phyloP scores from a whole-genome alignment of 2,113 vertebrate species.

The Actenoides hombroni region DNA sequence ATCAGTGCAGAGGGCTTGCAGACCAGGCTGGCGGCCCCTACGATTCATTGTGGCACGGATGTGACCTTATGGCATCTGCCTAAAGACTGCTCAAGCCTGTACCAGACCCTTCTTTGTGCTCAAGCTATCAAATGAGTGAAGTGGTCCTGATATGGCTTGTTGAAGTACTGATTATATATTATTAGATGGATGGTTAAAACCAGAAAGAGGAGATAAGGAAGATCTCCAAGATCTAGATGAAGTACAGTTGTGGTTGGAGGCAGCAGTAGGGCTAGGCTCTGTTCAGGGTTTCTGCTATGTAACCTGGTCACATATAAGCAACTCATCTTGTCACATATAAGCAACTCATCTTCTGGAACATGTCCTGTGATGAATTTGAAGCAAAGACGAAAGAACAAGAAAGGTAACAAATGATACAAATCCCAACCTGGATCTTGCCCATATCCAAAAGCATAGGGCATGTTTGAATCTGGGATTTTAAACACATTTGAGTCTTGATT shows the following conservation, averaged over 20 bases:
- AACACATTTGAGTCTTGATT: neutral
- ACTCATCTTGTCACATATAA: too few relatives aligned
- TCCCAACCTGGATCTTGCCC: neutral
- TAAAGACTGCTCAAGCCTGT: neutral
- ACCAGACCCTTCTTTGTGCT: neutral
- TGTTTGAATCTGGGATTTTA: neutral
- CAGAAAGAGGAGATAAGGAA: neutral
- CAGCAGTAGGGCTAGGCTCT: neutral
- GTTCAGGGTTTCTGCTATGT: neutral
- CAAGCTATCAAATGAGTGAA: neutral
- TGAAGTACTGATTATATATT: neutral
- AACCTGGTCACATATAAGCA: neutral
- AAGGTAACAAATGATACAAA: neutral
- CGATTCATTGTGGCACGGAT: constrained; percentile 31
- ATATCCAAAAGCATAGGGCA: rapidly evolving
- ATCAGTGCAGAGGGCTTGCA: neutral
- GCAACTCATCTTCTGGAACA: neutral
- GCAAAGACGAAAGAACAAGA: rapidly evolving
- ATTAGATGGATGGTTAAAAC: neutral
- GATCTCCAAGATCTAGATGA: neutral
- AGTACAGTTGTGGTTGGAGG: neutral
- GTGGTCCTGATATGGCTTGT: neutral
- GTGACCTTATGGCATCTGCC: neutral
- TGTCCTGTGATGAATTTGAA: neutral
- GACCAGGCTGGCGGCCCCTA: constrained; percentile 13